A percentile compares a stretch with the other conserved stretches of the same genome.
These are phyloP conservation scores for Galagoides demidoff DNA, from an alignment of 2,797 vertebrate genomes.

Conservation along the genomic window DNA sequence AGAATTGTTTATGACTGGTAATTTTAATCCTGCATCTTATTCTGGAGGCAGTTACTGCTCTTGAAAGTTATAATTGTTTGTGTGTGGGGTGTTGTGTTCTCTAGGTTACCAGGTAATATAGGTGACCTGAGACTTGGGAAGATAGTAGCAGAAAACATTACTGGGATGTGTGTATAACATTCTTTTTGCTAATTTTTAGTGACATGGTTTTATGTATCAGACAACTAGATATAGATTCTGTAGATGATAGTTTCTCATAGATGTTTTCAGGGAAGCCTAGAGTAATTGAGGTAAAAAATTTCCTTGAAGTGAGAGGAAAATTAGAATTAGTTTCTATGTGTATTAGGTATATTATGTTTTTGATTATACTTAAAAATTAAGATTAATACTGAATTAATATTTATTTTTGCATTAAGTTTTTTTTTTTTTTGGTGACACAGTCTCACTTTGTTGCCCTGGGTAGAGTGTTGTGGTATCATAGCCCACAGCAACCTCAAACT, in stretches of 20 bases:
- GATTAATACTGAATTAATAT: not conserved
- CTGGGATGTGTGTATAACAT: not conserved
- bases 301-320: slow-evolving; percentile 20
- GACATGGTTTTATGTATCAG: not conserved
- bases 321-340: not conserved
- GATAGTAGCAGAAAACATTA: slow-evolving; percentile 33
- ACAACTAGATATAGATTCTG: not conserved
- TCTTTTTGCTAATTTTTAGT: slow-evolving; percentile 30
- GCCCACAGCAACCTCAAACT: no score
- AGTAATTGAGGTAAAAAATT: not conserved
- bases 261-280: slow-evolving; percentile 25
- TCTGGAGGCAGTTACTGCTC: slow-evolving; percentile 20
- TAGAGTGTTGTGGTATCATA: no score
- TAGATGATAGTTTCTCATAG: not conserved
- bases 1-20: slow-evolving; percentile 30
- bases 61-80: slow-evolving; percentile 18
- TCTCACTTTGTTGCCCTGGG: no score
- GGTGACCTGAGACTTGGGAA: not conserved
- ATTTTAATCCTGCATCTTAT: slow-evolving; percentile 41
- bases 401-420: not conserved
- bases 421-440: no score
- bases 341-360: slow-evolving; percentile 20
- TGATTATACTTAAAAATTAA: slow-evolving; percentile 29
- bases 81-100: not conserved
- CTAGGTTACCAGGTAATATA: not conserved